A percentile compares a stretch with the other conserved stretches of the same genome.
These are phyloP conservation scores for Dendrocincla tyrannina DNA, from an alignment of 2,797 vertebrate species.

Conservation along the genomic window DNA sequence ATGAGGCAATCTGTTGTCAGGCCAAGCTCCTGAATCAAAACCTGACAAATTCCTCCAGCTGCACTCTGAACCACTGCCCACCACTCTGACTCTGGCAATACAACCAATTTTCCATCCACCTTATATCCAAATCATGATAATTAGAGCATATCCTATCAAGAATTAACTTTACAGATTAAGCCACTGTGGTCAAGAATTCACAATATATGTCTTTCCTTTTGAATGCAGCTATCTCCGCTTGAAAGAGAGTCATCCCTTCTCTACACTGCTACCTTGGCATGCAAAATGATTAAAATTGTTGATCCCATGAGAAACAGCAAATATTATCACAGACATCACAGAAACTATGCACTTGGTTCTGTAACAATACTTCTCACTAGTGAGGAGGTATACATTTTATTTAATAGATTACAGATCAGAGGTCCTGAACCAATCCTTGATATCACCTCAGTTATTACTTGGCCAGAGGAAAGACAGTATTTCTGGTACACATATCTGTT, in stretches of 20 bases:
- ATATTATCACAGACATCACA: neutral
- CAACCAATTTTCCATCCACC: neutral
- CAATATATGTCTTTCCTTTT: neutral
- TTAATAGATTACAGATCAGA: slow-evolving; percentile 30
- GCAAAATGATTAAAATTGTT: neutral
- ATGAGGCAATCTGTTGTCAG: neutral
- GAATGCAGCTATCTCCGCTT: neutral
- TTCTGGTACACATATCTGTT: neutral
- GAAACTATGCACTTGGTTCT: neutral
- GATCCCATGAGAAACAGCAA: neutral
- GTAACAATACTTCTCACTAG: neutral
- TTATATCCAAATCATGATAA: neutral
- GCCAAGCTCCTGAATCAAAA: neutral
- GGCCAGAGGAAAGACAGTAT: neutral
- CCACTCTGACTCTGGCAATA: neutral
- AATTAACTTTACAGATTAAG: neutral
- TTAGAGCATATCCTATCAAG: neutral
- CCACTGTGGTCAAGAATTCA: neutral
- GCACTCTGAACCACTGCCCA: neutral
- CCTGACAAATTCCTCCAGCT: neutral
- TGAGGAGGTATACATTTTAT: neutral
- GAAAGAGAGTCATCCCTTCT: neutral
- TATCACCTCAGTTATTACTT: neutral
- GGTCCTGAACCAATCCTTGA: neutral
- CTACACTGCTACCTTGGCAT: neutral